Conservation (phyloP, 2,888 invertebrate species). For the Eumerus sabulonum region DNA sequence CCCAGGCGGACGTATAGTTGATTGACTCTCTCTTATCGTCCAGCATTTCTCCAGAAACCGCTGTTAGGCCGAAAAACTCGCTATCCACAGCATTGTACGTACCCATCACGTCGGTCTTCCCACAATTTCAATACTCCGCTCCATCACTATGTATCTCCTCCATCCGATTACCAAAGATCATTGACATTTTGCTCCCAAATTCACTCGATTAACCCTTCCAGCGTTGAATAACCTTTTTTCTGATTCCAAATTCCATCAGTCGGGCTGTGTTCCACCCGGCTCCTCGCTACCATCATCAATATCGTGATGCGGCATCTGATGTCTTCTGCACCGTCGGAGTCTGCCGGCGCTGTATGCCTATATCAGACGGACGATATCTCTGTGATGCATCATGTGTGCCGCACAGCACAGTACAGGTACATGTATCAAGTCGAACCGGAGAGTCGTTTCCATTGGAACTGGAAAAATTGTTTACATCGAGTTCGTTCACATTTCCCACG, state of each 20-base stretch:
- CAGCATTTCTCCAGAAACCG: no score
- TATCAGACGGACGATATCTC: conserved; percentile 36
- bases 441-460: conserved; percentile 53
- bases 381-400: conserved; percentile 57
- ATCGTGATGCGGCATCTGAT: conserved; percentile 39
- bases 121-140: no score
- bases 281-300: conserved; percentile 32
- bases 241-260: conserved; percentile 11
- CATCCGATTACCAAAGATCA: conserved; percentile 29
- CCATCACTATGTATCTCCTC: no score
- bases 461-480: conserved; percentile 65
- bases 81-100: no score
- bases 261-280: conserved; percentile 8
- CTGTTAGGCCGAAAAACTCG: no score
- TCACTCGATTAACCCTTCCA: conserved; percentile 53
- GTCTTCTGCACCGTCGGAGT: conserved; percentile 10
- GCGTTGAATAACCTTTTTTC: conserved; percentile 23
- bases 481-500: conserved; percentile 68
- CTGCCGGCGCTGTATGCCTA: conserved; percentile 16
- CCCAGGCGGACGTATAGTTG: no score
- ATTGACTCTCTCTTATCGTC: no score
- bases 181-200: conserved; percentile 55
- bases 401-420: conserved; percentile 33
- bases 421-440: conserved; percentile 31
- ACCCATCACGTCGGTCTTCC: no score